These are phyloP conservation scores for Battus philenor DNA, from an alignment of 1,140 invertebrate genomes.

Conservation along the genomic window DNA sequence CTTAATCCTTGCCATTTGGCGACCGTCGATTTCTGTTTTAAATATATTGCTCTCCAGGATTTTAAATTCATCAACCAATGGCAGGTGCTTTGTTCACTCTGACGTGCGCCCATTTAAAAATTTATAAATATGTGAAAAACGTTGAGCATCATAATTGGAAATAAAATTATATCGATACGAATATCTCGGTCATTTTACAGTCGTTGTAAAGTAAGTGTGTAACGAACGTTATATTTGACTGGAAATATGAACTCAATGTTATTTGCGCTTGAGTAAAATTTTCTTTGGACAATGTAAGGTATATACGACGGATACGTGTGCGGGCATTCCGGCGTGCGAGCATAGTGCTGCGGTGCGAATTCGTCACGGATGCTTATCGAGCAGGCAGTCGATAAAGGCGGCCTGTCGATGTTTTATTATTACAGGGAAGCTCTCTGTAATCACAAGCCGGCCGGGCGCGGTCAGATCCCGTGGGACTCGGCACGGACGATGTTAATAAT, in stretches of 20 bases:
- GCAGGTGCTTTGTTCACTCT: no score
- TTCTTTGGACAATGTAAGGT: no score
- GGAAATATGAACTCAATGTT: constrained; percentile 17
- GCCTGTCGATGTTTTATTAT: constrained; percentile 70
- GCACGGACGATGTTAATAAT: background rate
- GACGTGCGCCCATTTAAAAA: no score
- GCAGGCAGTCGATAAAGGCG: constrained; percentile 65
- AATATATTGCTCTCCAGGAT: no score
- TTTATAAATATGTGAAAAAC: constrained; percentile 29
- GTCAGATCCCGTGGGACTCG: constrained; percentile 3
- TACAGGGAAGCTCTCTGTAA: constrained; percentile 53
- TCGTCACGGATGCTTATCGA: constrained; percentile 74
- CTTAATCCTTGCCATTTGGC: no score
- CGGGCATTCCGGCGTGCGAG: constrained; percentile 24
- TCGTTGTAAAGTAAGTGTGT: no score
- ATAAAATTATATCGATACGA: constrained; percentile 67
- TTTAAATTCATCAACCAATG: no score
- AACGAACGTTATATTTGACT: no score
- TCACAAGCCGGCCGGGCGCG: constrained; percentile 42
- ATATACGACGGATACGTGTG: constrained; percentile 17
- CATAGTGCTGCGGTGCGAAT: constrained; percentile 59
- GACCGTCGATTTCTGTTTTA: no score
- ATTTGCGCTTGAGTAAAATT: no score
- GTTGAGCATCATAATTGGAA: constrained; percentile 60
- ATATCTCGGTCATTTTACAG: constrained; percentile 59